phyloP scores from a whole-genome alignment of 1,140 invertebrate genomes.

The Phenacoccus solenopsis region DNA sequence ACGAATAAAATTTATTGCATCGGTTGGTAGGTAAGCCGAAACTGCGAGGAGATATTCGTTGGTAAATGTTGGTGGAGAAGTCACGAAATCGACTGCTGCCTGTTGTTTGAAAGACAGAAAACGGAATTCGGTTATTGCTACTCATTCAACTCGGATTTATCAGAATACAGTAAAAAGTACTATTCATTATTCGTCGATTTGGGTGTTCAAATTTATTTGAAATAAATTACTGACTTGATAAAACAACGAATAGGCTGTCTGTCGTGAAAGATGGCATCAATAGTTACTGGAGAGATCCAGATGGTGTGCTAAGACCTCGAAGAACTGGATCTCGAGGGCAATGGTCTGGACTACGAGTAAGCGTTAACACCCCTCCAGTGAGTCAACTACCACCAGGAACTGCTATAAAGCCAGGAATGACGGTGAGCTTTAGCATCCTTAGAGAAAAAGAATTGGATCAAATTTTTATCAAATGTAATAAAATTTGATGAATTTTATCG shows the following conservation, averaged over 20 bases:
- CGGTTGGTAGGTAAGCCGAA: slow-evolving; percentile 28
- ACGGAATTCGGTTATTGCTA: slow-evolving; percentile 33
- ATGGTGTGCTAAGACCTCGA: slow-evolving; percentile 22
- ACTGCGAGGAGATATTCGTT: slow-evolving; percentile 28
- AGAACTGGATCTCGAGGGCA: slow-evolving; percentile 24
- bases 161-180: slow-evolving; percentile 26
- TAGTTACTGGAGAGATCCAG: slow-evolving; percentile 21
- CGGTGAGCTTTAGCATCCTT: slow-evolving; percentile 19
- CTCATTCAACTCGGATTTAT: slow-evolving; percentile 32
- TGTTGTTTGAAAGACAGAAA: slow-evolving; percentile 30
- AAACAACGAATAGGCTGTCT: not conserved
- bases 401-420: slow-evolving; percentile 22
- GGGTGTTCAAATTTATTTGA: too few species aligned
- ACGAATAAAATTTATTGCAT: too few species aligned
- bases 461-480: too few species aligned
- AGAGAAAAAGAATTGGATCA: too few species aligned
- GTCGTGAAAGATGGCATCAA: not conserved
- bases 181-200: too few species aligned
- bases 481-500: too few species aligned
- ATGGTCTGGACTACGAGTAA: slow-evolving; percentile 26
- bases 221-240: too few species aligned
- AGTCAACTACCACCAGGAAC: slow-evolving; percentile 22
- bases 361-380: slow-evolving; percentile 20
- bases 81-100: slow-evolving; percentile 28
- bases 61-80: slow-evolving; percentile 30